phyloP scores from a whole-genome alignment of 2,888 invertebrate genomes.

The Listrodromus nycthemerus region DNA sequence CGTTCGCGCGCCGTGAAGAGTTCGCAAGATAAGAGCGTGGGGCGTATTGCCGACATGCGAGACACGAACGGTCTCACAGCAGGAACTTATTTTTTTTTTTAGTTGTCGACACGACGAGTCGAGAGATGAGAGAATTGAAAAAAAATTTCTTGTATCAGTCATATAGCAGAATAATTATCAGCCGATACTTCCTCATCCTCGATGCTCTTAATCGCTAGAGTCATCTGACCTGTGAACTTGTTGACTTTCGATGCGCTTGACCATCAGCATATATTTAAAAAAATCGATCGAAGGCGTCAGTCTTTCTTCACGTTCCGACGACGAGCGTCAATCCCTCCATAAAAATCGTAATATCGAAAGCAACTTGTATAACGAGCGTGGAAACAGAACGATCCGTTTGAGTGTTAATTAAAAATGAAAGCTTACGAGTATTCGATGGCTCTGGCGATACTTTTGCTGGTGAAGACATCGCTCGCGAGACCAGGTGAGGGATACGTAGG shows the following conservation, averaged over 20 bases:
- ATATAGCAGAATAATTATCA: constrained; percentile 3
- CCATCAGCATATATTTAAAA: constrained; percentile 79
- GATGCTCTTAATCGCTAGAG: constrained; percentile 36
- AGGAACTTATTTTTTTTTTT: too few species aligned
- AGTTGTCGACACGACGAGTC: too few species aligned
- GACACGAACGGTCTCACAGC: too few species aligned
- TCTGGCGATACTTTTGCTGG: constrained; percentile 75
- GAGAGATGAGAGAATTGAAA: too few species aligned
- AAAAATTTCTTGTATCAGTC: too few species aligned
- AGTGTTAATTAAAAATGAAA: constrained; percentile 71
- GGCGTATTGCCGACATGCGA: too few species aligned
- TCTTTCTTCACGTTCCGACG: constrained; percentile 76
- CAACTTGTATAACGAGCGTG: constrained; percentile 35
- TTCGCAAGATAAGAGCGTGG: too few species aligned
- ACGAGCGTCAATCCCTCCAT: constrained; percentile 45
- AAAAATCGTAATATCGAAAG: constrained; percentile 22
- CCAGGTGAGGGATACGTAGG: constrained; percentile 74
- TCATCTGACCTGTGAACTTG: constrained; percentile 47
- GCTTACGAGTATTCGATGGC: constrained; percentile 76
- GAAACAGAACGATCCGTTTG: background rate
- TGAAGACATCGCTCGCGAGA: constrained; percentile 70
- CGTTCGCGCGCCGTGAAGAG: too few species aligned
- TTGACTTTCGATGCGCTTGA: constrained; percentile 19
- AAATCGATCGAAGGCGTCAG: constrained; percentile 77
- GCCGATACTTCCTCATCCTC: constrained; percentile 1